Conservation (phyloP, 2,888 invertebrate species). For the Cyclophora albipunctata region DNA sequence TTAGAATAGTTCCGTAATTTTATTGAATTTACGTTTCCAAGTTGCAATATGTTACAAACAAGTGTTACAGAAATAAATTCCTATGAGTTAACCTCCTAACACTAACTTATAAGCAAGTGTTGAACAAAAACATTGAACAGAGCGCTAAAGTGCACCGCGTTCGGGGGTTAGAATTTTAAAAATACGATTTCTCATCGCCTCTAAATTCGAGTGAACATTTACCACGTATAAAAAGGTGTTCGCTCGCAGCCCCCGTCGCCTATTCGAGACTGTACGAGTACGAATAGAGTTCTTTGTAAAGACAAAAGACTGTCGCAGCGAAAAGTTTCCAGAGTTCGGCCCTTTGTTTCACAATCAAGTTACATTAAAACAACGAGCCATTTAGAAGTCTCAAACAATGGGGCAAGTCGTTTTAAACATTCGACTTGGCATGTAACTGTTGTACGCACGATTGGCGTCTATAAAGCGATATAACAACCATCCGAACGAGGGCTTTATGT, state of each 20-base stretch:
- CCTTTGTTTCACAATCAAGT: conserved; percentile 61
- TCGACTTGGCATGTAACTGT: conserved; percentile 40
- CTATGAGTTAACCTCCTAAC: no score
- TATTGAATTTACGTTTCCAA: no score
- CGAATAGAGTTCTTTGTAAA: conserved; percentile 40
- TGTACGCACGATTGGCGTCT: conserved; percentile 53
- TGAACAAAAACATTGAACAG: no score
- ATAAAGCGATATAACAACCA: conserved; percentile 38
- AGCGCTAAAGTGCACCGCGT: no score
- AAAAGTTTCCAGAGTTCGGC: conserved; percentile 44
- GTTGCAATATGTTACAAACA: no score
- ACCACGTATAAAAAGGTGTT: neutral
- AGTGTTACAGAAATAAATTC: no score
- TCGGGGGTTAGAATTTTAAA: no score
- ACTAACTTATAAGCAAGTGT: no score
- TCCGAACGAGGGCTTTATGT: conserved; percentile 22
- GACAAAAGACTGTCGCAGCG: conserved; percentile 58
- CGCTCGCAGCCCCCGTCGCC: neutral
- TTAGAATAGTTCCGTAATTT: no score
- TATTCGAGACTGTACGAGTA: conserved; percentile 17
- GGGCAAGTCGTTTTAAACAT: conserved; percentile 52
- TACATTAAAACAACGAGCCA: conserved; percentile 49
- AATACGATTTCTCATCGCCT: no score
- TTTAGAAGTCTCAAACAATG: conserved; percentile 45
- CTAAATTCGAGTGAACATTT: no score